Base-by-base conservation (phyloP, 2,113 vertebrate species). In the Pachypanchax playfairii region DNA sequence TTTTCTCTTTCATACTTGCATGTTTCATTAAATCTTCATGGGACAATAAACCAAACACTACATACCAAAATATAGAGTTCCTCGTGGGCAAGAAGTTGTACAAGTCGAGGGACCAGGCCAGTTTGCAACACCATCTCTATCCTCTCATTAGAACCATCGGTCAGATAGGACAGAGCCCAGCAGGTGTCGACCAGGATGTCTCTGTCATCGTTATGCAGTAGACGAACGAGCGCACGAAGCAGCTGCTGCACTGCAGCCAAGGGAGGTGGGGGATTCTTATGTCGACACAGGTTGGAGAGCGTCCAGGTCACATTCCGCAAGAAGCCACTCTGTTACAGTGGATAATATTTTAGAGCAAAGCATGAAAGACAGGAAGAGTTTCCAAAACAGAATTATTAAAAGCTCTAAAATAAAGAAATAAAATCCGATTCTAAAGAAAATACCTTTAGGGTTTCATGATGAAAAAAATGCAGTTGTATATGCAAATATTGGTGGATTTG, bases 151-250 rank as follows among this genome's bases (percentile, higher is more conserved):
- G 95, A 91, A 6, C 94, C 93, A 8, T 97, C 94, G 0, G 95
- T 97, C 57, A 98, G 89, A 64, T 96, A 96, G 69, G 94, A 97
- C 47, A 97, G 73, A 0, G 96, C 95, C 96, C 96, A 97, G 72
- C 95, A 97, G 0, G 94, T 93, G 70, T 98, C 94, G 2, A 93
- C 93, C 66, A 96, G 68, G 33, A 97, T 93, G 73, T 95, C 94
- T 0, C 55, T 79, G 75, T 98, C 95, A 15, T 93, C 70, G 0
- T 94, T 88, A 73, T 95, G 88, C 33, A 98, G 70, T 5, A 98
- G 93, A 0, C 90, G 88, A 53, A 92, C 87, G 0, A 98, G 86
- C 1, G 92, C 90, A 4, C 96, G 95, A 33, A 97, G 93, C 70
- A 98, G 89, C 67, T 95, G 92, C 62, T 92, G 88, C 57, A 98